phyloP scores from a whole-genome alignment of 2,888 invertebrate species.

The Phalangium opilio region DNA sequence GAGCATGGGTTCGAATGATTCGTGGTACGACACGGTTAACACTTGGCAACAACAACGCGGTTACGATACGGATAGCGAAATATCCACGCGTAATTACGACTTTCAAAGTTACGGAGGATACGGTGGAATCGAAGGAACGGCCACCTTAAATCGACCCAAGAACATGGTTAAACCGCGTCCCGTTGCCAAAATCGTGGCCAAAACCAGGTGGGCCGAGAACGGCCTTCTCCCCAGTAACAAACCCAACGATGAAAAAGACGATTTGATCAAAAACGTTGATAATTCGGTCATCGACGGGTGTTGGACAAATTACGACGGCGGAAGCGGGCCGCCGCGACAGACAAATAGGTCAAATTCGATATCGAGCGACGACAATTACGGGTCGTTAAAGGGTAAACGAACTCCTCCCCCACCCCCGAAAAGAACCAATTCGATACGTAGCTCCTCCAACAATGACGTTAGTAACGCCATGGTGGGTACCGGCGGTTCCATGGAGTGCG shows the following conservation, averaged over 20 bases:
- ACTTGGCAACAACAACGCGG: constrained; percentile 14
- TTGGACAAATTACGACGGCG: constrained; percentile 1
- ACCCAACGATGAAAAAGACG: constrained; percentile 14
- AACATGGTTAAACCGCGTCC: constrained; percentile 64
- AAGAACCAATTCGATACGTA: constrained; percentile 28
- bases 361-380: constrained; percentile 8
- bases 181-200: constrained; percentile 48
- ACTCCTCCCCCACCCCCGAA: constrained; percentile 36
- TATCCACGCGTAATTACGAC: constrained; percentile 12
- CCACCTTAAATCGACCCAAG: constrained; percentile 70
- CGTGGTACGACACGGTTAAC: constrained; percentile 18
- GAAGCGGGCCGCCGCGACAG: constrained; percentile 14
- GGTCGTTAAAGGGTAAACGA: constrained; percentile 25
- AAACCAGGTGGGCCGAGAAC: constrained; percentile 14
- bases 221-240: constrained; percentile 14
- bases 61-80: constrained; percentile 18
- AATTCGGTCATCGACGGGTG: neutral
- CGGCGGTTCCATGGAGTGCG: neutral
- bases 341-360: constrained; percentile 18
- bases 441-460: neutral
- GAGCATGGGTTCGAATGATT: constrained; percentile 7
- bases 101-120: constrained; percentile 12
- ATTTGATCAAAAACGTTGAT: constrained; percentile 8
- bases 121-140: constrained; percentile 28
- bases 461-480: neutral